Conservation (phyloP, 2,113 vertebrate genomes). For the Heterotilapia buettikoferi region DNA sequence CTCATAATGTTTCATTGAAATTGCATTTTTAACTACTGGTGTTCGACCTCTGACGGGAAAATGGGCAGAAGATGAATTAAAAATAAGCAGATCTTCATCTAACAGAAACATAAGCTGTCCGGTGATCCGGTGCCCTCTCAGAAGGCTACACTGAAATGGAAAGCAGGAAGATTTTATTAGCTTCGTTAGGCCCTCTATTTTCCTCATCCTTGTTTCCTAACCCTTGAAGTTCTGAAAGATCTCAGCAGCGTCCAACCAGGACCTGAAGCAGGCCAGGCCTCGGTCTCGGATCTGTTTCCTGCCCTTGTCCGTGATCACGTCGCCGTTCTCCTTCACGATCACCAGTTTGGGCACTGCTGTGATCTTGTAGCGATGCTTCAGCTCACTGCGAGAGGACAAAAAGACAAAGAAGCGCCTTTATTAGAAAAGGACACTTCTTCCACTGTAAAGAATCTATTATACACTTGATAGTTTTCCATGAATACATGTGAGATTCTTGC, state of each 20-base stretch:
- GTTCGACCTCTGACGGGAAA: accelerated
- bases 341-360: slow-evolving; percentile 89
- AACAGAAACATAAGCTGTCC: background rate
- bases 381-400: slow-evolving; percentile 71
- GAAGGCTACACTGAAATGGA: background rate
- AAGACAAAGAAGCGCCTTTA: background rate
- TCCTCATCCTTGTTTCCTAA: slow-evolving; percentile 16
- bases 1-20: background rate
- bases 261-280: slow-evolving; percentile 84
- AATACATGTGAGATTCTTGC: background rate
- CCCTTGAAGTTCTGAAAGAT: slow-evolving; percentile 92
- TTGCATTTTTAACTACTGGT: background rate
- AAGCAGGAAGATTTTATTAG: background rate
- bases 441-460: background rate
- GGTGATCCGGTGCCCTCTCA: background rate
- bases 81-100: background rate
- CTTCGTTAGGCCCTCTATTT: background rate
- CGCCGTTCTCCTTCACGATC: slow-evolving; percentile 91
- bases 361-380: slow-evolving; percentile 88
- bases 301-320: slow-evolving; percentile 93
- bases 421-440: background rate
- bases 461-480: background rate
- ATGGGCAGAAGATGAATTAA: background rate
- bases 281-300: slow-evolving; percentile 88
- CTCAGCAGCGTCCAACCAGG: slow-evolving; percentile 85